Conservation (phyloP, 2,888 invertebrate genomes). For the Argyresthia albistria region DNA sequence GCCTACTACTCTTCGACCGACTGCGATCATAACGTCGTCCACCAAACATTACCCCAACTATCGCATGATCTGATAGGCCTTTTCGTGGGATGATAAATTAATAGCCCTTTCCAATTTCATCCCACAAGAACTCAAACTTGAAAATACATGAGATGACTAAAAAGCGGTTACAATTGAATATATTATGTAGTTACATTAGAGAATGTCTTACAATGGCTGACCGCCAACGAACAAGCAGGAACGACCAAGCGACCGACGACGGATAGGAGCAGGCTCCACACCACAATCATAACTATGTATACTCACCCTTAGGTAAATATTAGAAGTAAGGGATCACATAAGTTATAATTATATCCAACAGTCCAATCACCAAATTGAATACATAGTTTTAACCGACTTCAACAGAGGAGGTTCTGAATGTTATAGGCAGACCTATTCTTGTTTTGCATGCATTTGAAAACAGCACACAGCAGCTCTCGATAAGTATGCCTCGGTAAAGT, state of each 20-base stretch:
- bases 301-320: not conserved
- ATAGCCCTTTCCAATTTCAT: slow-evolving; percentile 29
- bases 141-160: slow-evolving; percentile 13
- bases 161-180: slow-evolving; percentile 9
- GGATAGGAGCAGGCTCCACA: not conserved
- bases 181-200: not conserved
- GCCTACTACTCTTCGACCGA: no score
- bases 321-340: not conserved
- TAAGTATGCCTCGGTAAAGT: no score
- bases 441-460: no score
- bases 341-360: slow-evolving; percentile 3
- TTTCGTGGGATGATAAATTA: slow-evolving; percentile 24
- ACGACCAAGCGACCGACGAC: not conserved
- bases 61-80: no score
- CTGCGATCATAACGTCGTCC: no score
- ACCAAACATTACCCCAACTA: no score
- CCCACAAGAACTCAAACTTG: slow-evolving; percentile 14
- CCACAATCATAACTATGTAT: not conserved
- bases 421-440: no score
- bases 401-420: no score
- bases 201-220: not conserved
- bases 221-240: not conserved
- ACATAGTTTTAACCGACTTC: no score
- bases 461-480: no score
- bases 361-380: slow-evolving; percentile 3